phyloP scores from a whole-genome alignment of 2,797 vertebrate genomes.

The Presbytis comata region DNA sequence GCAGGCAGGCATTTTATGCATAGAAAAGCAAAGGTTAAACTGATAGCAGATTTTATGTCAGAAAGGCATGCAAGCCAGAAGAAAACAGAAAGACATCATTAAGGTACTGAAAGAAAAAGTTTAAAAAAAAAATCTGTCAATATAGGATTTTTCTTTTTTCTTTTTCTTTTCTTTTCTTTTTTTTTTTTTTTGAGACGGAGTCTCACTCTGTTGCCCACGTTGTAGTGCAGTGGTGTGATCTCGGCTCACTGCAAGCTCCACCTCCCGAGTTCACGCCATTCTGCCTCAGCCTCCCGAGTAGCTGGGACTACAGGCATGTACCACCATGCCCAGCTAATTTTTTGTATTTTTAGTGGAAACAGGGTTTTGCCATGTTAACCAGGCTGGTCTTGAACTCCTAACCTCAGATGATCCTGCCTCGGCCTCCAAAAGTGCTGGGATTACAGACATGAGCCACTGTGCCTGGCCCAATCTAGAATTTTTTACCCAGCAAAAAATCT shows the following conservation, averaged over 20 bases:
- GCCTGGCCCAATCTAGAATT: not conserved
- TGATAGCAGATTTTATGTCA: not conserved
- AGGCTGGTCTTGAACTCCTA: not conserved
- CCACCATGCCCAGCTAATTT: too few species aligned
- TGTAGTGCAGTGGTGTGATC: too few species aligned
- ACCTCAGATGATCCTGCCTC: not conserved
- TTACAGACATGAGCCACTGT: not conserved
- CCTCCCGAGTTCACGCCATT: too few species aligned
- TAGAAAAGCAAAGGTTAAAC: conserved; percentile 24
- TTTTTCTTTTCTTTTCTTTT: too few species aligned
- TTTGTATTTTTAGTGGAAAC: too few species aligned
- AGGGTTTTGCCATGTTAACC: not conserved
- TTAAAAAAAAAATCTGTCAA: not conserved
- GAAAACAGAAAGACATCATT: not conserved
- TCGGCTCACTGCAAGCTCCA: too few species aligned
- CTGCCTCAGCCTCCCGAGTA: too few species aligned
- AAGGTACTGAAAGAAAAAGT: not conserved
- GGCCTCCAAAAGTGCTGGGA: not conserved
- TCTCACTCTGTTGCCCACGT: too few species aligned
- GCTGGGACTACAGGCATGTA: too few species aligned
- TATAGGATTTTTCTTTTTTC: not conserved
- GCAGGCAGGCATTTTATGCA: not conserved
- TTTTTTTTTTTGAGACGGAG: too few species aligned
- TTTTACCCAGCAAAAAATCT: not conserved
- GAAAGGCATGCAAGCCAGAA: not conserved